These are phyloP conservation scores for Sarcoramphus papa DNA, from an alignment of 2,797 vertebrate genomes.

Conservation along the genomic window DNA sequence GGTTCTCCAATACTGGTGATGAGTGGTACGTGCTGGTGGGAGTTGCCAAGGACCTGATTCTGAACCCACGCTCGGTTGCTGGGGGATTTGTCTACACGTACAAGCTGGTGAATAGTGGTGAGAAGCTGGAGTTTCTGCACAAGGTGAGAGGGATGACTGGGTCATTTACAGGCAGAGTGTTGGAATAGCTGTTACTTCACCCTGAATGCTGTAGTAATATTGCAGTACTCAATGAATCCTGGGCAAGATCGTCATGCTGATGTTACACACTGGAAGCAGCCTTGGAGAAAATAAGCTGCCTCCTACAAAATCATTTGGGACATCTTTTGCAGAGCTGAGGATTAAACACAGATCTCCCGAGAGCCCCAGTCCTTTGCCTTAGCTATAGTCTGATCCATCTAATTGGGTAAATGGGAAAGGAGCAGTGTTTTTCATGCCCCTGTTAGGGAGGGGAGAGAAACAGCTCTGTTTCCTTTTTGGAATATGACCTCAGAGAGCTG, in stretches of 20 bases:
- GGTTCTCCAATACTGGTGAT: slow-evolving; percentile 88
- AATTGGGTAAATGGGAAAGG: not conserved
- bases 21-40: slow-evolving; percentile 98
- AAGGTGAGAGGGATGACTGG: slow-evolving; percentile 79
- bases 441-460: not conserved
- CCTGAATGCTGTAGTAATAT: not conserved
- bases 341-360: not conserved
- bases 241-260: not conserved
- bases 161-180: not conserved
- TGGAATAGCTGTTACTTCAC: not conserved
- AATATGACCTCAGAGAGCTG: not conserved
- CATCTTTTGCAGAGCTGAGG: not conserved
- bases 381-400: not conserved
- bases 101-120: slow-evolving; percentile 84
- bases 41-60: slow-evolving; percentile 94
- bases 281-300: not conserved
- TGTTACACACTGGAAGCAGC: not conserved
- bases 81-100: slow-evolving; percentile 98
- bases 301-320: not conserved
- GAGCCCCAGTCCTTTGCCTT: not conserved
- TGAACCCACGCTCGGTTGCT: slow-evolving; percentile 90
- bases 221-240: not conserved
- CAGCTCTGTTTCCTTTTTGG: not conserved
- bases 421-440: not conserved
- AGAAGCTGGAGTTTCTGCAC: slow-evolving; percentile 96